A percentile compares a stretch with the other conserved stretches of the same genome.
Evolutionary conservation across 2,797 vertebrate genomes (phyloP).

Genomic region (Lagodon rhomboides): DNA sequence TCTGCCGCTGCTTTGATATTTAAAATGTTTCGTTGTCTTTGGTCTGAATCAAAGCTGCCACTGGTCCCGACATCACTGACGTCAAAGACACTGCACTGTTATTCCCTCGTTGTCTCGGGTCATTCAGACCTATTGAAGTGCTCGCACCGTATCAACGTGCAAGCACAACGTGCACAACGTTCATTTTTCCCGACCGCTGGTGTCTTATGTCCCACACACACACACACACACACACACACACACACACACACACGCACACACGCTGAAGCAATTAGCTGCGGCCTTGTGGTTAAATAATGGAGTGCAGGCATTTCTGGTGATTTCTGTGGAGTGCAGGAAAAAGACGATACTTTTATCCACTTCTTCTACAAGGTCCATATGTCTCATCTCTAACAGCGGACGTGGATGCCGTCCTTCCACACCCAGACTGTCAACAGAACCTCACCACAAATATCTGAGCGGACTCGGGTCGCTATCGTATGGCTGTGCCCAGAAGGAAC

Average conservation of each 20-base stretch:
- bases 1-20: not conserved
- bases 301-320: conserved; percentile 75
- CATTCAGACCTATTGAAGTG: conserved; percentile 26
- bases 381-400: conserved; percentile 70
- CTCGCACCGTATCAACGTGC: conserved; percentile 50
- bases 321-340: conserved; percentile 72
- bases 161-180: no score
- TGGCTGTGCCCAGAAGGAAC: conserved; percentile 28
- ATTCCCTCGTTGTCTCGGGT: conserved; percentile 50
- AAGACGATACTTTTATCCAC: conserved; percentile 72
- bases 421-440: conserved; percentile 68
- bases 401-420: conserved; percentile 53
- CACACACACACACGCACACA: conserved; percentile 62
- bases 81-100: conserved; percentile 35
- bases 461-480: conserved; percentile 27
- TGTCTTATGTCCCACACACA: conserved; percentile 55
- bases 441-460: conserved; percentile 60
- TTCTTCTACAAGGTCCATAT: conserved; percentile 61
- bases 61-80: conserved; percentile 13
- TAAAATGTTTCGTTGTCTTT: conserved; percentile 7
- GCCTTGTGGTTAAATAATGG: conserved; percentile 82
- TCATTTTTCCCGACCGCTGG: conserved; percentile 71
- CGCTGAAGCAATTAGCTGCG: conserved; percentile 86
- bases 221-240: conserved; percentile 42
- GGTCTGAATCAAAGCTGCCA: conserved; percentile 6